Conservation (phyloP, 2,113 vertebrate genomes). For the Muntiacus muntjak region DNA sequence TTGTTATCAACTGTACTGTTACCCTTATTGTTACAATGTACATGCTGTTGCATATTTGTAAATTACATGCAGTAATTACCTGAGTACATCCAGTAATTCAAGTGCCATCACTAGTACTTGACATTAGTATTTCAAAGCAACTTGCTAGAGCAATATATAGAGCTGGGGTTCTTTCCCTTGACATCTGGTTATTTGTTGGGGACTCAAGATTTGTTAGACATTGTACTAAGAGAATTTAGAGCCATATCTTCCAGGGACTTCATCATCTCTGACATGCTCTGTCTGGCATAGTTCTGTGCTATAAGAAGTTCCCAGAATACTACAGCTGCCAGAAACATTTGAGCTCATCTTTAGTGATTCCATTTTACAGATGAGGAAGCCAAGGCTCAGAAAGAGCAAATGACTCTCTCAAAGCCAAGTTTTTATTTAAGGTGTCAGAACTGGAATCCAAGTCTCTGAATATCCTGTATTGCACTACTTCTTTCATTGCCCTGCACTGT, state of each 20-base stretch:
- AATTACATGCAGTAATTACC: conserved; percentile 62
- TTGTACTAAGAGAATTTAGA: conserved; percentile 54
- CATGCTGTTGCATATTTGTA: conserved; percentile 46
- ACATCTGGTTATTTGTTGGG: conserved; percentile 50
- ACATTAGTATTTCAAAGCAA: conserved; percentile 54
- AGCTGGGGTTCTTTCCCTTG: conserved; percentile 21
- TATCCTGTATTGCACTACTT: background rate
- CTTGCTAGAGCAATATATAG: conserved; percentile 39
- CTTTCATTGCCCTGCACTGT: background rate
- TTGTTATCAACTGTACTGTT: conserved; percentile 56
- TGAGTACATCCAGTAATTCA: conserved; percentile 60
- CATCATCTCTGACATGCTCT: conserved; percentile 9
- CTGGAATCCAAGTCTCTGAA: background rate
- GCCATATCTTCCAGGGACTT: background rate
- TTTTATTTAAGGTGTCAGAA: background rate
- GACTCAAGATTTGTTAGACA: conserved; percentile 26
- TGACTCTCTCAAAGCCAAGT: background rate
- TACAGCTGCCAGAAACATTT: background rate
- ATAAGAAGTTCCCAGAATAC: background rate
- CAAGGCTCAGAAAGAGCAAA: conserved; percentile 25
- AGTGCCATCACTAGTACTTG: conserved; percentile 58
- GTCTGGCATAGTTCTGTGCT: background rate
- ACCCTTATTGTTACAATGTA: conserved; percentile 21
- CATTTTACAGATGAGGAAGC: conserved; percentile 17
- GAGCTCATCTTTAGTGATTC: background rate